These are phyloP conservation scores for Troides helena DNA, from an alignment of 2,888 invertebrate genomes.

Conservation along the genomic window DNA sequence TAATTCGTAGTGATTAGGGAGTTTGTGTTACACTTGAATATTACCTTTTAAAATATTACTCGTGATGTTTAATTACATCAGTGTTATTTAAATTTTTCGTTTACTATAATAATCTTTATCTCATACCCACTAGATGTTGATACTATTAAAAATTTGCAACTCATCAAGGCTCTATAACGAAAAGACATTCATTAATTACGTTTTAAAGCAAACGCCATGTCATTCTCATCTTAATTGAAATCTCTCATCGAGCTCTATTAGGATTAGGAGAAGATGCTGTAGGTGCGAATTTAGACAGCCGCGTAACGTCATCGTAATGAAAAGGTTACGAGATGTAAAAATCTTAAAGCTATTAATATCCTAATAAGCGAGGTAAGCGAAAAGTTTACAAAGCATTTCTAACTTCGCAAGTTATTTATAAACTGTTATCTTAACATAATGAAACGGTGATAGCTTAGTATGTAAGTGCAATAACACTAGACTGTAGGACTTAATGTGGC, in stretches of 20 bases:
- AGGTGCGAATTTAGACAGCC: conserved; percentile 25
- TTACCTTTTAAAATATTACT: background rate
- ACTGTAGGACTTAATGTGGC: no score
- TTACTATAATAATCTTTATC: background rate
- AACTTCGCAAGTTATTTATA: background rate
- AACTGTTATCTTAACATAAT: no score
- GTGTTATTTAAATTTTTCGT: no score
- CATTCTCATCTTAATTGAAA: conserved; percentile 60
- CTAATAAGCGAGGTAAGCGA: background rate
- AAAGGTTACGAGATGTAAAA: conserved; percentile 16
- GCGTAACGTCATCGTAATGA: conserved; percentile 23
- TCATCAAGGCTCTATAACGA: conserved; percentile 37
- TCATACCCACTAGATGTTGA: conserved; percentile 34
- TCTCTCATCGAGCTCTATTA: conserved; percentile 43
- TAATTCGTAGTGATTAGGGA: background rate
- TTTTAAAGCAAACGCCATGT: conserved; percentile 54
- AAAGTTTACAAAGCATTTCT: background rate
- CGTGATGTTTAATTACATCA: background rate
- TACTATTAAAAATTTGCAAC: conserved; percentile 34
- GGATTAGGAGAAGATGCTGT: conserved; percentile 25
- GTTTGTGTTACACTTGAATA: background rate
- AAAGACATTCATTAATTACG: conserved; percentile 54
- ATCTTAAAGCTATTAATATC: conserved; percentile 3
- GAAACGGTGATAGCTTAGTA: no score
- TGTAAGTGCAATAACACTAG: no score